Percentiles rank a stretch among this genome's conserved stretches.
Conservation (phyloP, 2,888 invertebrate species). For the Phyllotreta striolata region DNA sequence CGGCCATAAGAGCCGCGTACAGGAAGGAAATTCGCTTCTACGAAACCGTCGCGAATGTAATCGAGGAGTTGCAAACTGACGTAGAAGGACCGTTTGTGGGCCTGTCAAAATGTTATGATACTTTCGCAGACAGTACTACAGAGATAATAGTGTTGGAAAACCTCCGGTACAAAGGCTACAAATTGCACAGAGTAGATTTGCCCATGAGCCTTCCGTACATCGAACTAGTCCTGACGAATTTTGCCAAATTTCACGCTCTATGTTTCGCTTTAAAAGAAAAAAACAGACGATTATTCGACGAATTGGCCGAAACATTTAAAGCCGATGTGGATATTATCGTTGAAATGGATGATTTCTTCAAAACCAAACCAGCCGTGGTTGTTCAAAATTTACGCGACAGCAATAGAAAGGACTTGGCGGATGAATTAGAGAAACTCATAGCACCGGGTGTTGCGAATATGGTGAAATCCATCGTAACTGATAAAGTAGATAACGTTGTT, state of each 20-base stretch:
- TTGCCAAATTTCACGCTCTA: constrained; percentile 42
- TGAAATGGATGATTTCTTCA: not conserved
- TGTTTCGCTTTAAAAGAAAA: constrained; percentile 39
- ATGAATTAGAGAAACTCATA: constrained; percentile 13
- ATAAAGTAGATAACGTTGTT: constrained; percentile 16
- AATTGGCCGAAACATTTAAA: constrained; percentile 5
- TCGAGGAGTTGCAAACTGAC: constrained; percentile 35
- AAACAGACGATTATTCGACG: constrained; percentile 29
- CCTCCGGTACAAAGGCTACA: constrained; percentile 35
- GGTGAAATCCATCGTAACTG: constrained; percentile 14
- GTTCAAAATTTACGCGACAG: constrained; percentile 14
- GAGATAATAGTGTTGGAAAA: constrained; percentile 41
- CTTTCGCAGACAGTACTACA: constrained; percentile 18
- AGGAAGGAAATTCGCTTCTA: constrained; percentile 40
- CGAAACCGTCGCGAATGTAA: constrained; percentile 28
- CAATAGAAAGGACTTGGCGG: constrained; percentile 12
- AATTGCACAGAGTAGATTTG: constrained; percentile 30
- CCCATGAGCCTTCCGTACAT: constrained; percentile 36
- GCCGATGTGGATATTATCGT: not conserved
- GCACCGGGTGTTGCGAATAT: constrained; percentile 15
- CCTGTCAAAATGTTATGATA: constrained; percentile 34
- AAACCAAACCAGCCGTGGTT: not conserved
- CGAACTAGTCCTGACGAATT: constrained; percentile 32
- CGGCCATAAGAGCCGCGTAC: constrained; percentile 23
- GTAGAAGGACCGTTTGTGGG: constrained; percentile 27